A percentile compares a stretch with the other conserved stretches of the same genome.
These are phyloP conservation scores for Lophura swinhoii DNA, from an alignment of 2,797 vertebrate genomes.

Conservation along the genomic window DNA sequence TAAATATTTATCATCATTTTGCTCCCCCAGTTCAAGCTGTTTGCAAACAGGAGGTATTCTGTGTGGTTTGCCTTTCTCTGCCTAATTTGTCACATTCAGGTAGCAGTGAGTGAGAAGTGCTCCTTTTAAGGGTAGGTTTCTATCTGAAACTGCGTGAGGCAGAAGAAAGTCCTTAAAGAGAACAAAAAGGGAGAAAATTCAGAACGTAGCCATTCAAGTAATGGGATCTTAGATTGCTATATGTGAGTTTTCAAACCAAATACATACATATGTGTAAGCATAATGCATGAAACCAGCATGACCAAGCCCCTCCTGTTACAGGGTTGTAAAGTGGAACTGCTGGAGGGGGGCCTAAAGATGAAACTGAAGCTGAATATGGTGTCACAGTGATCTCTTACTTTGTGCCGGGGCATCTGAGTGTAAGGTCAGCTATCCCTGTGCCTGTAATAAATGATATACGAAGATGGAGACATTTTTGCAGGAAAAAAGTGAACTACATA, in stretches of 20 bases:
- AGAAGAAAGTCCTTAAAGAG: background rate
- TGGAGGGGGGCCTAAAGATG: background rate
- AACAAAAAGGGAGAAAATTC: background rate
- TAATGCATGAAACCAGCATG: background rate
- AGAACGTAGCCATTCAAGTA: background rate
- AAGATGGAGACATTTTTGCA: background rate
- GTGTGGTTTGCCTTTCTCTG: background rate
- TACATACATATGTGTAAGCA: accelerated
- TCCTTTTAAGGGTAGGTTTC: background rate
- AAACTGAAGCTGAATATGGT: background rate
- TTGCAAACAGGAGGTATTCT: background rate
- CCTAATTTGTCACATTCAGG: background rate
- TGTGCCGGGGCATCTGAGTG: no score
- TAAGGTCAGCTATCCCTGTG: background rate
- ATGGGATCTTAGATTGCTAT: background rate
- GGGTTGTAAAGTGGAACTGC: background rate
- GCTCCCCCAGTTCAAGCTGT: background rate
- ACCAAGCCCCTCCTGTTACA: background rate
- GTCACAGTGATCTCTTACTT: background rate
- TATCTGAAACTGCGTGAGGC: background rate
- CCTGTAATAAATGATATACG: accelerated
- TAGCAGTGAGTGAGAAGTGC: background rate
- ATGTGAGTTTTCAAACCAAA: background rate
- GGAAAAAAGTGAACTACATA: background rate
- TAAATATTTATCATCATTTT: background rate